Conservation (phyloP, 2,113 vertebrate species). For the Cryptotis parvus region DNA sequence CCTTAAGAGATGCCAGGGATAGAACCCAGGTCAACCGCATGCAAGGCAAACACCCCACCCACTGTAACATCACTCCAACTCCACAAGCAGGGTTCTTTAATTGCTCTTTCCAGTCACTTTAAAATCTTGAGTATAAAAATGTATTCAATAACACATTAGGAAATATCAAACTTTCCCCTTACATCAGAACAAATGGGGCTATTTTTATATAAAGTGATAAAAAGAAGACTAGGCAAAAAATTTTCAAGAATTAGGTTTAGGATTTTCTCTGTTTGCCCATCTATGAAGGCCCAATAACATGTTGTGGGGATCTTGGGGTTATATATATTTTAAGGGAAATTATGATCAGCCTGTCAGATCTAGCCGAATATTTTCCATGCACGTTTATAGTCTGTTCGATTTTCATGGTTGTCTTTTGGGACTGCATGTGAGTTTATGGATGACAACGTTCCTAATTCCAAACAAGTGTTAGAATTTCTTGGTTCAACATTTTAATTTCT, state of each 20-base stretch:
- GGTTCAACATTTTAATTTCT: conserved; percentile 63
- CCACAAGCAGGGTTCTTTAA: not conserved
- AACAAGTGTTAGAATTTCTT: conserved; percentile 66
- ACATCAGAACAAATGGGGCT: not conserved
- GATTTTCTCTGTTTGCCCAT: conserved; percentile 24
- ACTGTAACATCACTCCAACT: too few species aligned
- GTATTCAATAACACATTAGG: not conserved
- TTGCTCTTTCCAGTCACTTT: not conserved
- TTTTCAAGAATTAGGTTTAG: conserved; percentile 47
- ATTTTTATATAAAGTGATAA: conserved; percentile 28
- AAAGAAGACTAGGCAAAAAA: not conserved
- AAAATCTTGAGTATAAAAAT: conserved; percentile 4
- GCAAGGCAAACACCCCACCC: too few species aligned
- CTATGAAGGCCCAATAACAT: not conserved
- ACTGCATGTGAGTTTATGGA: conserved; percentile 30
- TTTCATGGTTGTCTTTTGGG: conserved; percentile 61
- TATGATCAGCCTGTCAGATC: conserved; percentile 27
- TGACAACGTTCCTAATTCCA: conserved; percentile 60
- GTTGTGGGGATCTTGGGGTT: not conserved
- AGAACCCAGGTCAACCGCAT: too few species aligned
- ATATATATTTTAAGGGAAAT: conserved; percentile 44
- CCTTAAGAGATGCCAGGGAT: too few species aligned
- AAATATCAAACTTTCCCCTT: conserved; percentile 38
- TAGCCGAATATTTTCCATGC: conserved; percentile 15
- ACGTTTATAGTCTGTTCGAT: conserved; percentile 29